phyloP scores from a whole-genome alignment of 2,888 invertebrate species.

The Pocota personata region DNA sequence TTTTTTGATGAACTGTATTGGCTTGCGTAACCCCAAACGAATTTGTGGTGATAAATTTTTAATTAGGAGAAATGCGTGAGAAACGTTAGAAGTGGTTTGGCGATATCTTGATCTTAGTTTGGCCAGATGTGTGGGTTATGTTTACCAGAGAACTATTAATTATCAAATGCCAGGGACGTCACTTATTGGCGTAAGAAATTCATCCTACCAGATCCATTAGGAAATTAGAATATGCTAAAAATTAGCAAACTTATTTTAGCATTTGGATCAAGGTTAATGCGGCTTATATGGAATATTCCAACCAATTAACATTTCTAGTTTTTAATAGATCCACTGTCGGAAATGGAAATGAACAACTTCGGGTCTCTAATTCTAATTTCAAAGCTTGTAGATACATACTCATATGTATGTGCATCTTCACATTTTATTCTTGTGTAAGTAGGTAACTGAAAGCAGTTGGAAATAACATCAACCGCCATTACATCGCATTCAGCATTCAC shows the following conservation, averaged over 20 bases:
- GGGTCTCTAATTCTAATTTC: too few relatives aligned
- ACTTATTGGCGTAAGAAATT: too few relatives aligned
- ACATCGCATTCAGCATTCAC: conserved; percentile 19
- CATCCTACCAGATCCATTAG: too few relatives aligned
- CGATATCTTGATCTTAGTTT: not conserved
- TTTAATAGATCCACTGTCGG: not conserved
- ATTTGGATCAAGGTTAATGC: not conserved
- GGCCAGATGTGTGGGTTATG: not conserved
- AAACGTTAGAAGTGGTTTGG: not conserved
- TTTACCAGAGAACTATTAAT: not conserved
- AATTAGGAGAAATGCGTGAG: conserved; percentile 30
- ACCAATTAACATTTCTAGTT: not conserved
- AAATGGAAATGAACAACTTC: too few relatives aligned
- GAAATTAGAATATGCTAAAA: not conserved
- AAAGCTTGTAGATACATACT: too few relatives aligned
- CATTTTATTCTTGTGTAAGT: too few relatives aligned
- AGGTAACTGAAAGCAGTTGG: too few relatives aligned
- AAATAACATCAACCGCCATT: conserved; percentile 16
- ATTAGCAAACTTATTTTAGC: not conserved
- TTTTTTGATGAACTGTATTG: not conserved
- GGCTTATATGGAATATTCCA: not conserved
- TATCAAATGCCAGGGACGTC: conserved; percentile 18
- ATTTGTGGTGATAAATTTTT: not conserved
- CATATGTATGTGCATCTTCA: too few relatives aligned
- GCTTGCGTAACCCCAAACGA: conserved; percentile 6